Conservation (phyloP, 2,113 vertebrate species). For the Hirundichthys speculiger region DNA sequence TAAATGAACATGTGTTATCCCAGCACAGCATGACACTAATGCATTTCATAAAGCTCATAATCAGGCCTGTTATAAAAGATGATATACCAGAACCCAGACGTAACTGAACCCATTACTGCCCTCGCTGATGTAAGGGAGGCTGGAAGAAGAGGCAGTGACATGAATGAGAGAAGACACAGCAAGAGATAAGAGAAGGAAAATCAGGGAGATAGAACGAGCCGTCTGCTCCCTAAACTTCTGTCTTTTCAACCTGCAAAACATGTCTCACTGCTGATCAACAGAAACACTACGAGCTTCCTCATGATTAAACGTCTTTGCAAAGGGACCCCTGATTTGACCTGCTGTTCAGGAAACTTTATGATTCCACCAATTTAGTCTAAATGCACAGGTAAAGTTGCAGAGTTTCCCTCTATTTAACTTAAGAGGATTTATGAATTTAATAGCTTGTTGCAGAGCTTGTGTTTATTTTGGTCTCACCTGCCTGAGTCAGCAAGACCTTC, state of each 20-base stretch:
- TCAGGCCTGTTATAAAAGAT: slow-evolving; percentile 47
- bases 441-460: not conserved
- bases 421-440: not conserved
- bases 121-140: slow-evolving; percentile 30
- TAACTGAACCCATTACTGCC: slow-evolving; percentile 45
- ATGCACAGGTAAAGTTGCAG: not conserved
- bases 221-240: too few relatives aligned
- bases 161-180: slow-evolving; percentile 43
- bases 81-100: slow-evolving; percentile 52
- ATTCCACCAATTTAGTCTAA: not conserved
- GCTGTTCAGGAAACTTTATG: not conserved
- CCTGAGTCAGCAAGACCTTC: slow-evolving; percentile 26
- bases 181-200: slow-evolving; percentile 9
- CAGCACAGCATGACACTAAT: slow-evolving; percentile 34
- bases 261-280: slow-evolving; percentile 30
- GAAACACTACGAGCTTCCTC: not conserved
- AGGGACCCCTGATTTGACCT: slow-evolving; percentile 3
- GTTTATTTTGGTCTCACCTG: slow-evolving; percentile 8
- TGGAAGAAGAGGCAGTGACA: slow-evolving; percentile 20
- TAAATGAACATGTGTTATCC: slow-evolving; percentile 15
- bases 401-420: slow-evolving; percentile 11
- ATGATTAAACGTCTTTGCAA: slow-evolving; percentile 26
- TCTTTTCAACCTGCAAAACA: slow-evolving; percentile 44
- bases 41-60: slow-evolving; percentile 52
- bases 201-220: slow-evolving; percentile 16